Evolutionary conservation across 2,797 vertebrate species (phyloP), one percentile per base, ranked within the genome.

Genomic region (Pseudomugil tenellus): DNA sequence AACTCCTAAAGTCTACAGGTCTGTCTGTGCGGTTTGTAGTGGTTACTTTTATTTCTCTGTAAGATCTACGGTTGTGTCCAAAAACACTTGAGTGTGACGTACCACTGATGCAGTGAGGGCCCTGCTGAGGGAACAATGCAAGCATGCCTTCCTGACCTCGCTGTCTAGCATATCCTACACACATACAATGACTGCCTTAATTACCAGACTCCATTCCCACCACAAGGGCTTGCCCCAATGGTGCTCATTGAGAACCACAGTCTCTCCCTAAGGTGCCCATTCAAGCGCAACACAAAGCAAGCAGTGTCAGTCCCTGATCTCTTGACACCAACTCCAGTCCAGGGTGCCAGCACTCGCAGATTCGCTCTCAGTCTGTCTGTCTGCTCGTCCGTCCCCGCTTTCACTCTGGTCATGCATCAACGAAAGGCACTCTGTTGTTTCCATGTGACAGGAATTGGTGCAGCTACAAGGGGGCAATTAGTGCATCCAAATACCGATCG

Each of bases 121-220:
- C 91, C 85, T 85, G 89, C 81, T 80, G 90, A 70, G 77, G 70
- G 84, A 93, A 93, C 93, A 95, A 89, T 92, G 89, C 77, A 58
- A 71, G 65, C 53, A 79, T 89, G 92, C 92, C 92, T 95, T 92
- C 92, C 90, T 92, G 90, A 94, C 93, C 92, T 89, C 87, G 83
- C 85, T 76, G 87, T 92, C 89, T 90, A 78, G 81, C 87, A 90
- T 88, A 90, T 93, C 87, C 87, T 92, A 87, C 87, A 89, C 83
- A 70, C 86, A 53, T 83, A 95, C 93, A 94, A 94, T 93, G 91
- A 83, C 81, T 75, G 87, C 92, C 92, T 94, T 93, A 94, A 94
- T 95, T 93, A 94, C 90, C 87, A 90, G 84, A 85, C 77, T 90
- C 85, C 88, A 91, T 93, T 93, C 92, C 90, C 90, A 92, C 86